A percentile compares a stretch with the other conserved stretches of the same genome.
Conservation (phyloP, 2,888 invertebrate genomes). For the Melolontha melolontha region DNA sequence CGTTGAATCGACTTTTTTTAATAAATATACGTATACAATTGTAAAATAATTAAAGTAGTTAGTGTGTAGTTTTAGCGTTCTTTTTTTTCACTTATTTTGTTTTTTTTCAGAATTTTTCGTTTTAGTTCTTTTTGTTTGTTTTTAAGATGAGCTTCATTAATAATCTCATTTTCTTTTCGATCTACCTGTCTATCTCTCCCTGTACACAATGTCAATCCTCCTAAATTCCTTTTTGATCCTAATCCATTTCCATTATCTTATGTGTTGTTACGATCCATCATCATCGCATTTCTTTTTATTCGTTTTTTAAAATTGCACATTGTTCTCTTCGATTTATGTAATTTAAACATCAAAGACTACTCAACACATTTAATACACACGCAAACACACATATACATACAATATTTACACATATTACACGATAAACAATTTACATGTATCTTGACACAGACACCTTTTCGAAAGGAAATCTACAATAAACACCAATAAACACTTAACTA, state of each 20-base stretch:
- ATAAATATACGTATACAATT: slow-evolving; percentile 62
- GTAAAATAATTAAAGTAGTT: slow-evolving; percentile 61
- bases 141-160: slow-evolving; percentile 52
- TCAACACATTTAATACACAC: slow-evolving; percentile 5
- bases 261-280: slow-evolving; percentile 45
- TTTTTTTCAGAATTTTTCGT: neutral
- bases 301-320: slow-evolving; percentile 17
- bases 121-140: slow-evolving; percentile 48
- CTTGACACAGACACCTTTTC: slow-evolving; percentile 26
- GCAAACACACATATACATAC: slow-evolving; percentile 10
- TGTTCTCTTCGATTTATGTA: slow-evolving; percentile 1
- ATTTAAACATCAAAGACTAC: slow-evolving; percentile 11
- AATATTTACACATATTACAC: slow-evolving; percentile 2
- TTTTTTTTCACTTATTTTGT: slow-evolving; percentile 48
- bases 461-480: slow-evolving; percentile 22
- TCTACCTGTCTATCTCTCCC: slow-evolving; percentile 3
- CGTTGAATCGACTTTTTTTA: slow-evolving; percentile 62
- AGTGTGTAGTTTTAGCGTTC: slow-evolving; percentile 60
- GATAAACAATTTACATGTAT: too few relatives aligned
- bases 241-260: slow-evolving; percentile 2
- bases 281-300: slow-evolving; percentile 14
- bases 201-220: slow-evolving; percentile 4
- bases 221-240: neutral
- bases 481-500: slow-evolving; percentile 36
- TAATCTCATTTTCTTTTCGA: slow-evolving; percentile 48